Evolutionary conservation across 2,113 vertebrate species (phyloP), one percentile per base, ranked within the genome.

Genomic region (Aleadryas rufinucha): DNA sequence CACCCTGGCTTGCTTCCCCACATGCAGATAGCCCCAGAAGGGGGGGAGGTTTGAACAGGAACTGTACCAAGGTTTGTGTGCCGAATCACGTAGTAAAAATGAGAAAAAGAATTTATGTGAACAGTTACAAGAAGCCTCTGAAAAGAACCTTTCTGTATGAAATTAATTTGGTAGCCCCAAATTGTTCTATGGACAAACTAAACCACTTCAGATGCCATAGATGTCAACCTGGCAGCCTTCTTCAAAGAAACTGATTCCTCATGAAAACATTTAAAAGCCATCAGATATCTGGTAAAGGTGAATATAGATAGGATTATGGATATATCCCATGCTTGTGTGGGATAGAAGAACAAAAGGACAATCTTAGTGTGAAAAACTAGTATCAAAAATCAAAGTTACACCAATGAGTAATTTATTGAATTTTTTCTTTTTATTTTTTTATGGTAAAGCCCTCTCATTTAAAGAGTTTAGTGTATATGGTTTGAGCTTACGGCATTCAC

Each of bases 21-120:
- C 0, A 0, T 37, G 26, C 27, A 71, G 22, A 35, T 1, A 56
- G 54, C 37, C 35, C 50, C 47, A 74, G 8, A 47, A 22, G 3
- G 1, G 3, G 7, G 11, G 39, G 17, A 39, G 47, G 44, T 11
- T 10, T 28, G 14, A 84, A 52, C 1, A 81, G 39, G 35, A 85
- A 56, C 30, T 35, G 19, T 42, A 44, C 31, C 50, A 16, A 3
- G 18, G 42, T 41, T 68, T 50, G 61, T 13, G 57, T 23, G 35
- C 6, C 2, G 3, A 90, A 65, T 13, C 23, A 37, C 1, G 0
- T 2, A 54, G 16, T 13, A 61, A 84, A 86, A 90, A 37, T 5
- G 12, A 90, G n/a, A 76, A 52, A 47, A 92, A 50, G 5, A 69
- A 72, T n/a, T 57, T 28, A 45, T 0, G 6, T 15, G 27, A 20